A percentile compares a stretch with the other conserved stretches of the same genome.
These are phyloP conservation scores for Kradibia gibbosae DNA, from an alignment of 1,140 invertebrate species.

Conservation along the genomic window DNA sequence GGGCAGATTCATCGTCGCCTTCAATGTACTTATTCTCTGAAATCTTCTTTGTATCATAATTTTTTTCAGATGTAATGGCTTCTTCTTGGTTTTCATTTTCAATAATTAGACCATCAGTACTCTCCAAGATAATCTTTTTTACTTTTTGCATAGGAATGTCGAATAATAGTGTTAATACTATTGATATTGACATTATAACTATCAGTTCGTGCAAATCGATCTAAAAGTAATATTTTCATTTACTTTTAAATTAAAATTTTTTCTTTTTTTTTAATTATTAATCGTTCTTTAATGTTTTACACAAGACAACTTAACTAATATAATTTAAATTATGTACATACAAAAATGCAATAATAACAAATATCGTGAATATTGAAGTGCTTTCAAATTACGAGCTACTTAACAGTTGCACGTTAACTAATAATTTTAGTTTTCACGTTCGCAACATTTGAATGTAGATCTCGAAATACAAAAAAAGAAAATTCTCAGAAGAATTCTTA, in stretches of 20 bases:
- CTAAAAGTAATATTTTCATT: constrained; percentile 59
- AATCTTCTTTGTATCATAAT: background rate
- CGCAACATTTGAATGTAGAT: too few relatives aligned
- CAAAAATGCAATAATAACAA: too few relatives aligned
- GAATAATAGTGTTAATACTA: constrained; percentile 71
- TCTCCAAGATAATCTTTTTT: constrained; percentile 70
- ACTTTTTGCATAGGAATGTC: constrained; percentile 75
- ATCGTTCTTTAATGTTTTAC: too few relatives aligned
- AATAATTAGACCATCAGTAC: constrained; percentile 53
- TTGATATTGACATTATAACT: constrained; percentile 62
- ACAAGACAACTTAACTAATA: too few relatives aligned
- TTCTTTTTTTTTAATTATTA: constrained; percentile 24
- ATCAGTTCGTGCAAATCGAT: constrained; percentile 65
- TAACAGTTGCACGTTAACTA: too few relatives aligned
- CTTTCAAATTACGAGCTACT: too few relatives aligned
- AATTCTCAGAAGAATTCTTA: background rate
- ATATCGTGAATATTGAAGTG: too few relatives aligned
- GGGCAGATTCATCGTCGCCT: constrained; percentile 35
- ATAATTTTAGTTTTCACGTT: too few relatives aligned
- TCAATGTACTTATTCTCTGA: background rate
- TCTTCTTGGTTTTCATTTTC: background rate
- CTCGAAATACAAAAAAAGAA: too few relatives aligned
- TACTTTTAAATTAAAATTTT: background rate
- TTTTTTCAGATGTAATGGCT: background rate
- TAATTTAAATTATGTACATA: too few relatives aligned